Base-by-base conservation (phyloP, 1,140 invertebrate genomes). In the Papilio helenus region DNA sequence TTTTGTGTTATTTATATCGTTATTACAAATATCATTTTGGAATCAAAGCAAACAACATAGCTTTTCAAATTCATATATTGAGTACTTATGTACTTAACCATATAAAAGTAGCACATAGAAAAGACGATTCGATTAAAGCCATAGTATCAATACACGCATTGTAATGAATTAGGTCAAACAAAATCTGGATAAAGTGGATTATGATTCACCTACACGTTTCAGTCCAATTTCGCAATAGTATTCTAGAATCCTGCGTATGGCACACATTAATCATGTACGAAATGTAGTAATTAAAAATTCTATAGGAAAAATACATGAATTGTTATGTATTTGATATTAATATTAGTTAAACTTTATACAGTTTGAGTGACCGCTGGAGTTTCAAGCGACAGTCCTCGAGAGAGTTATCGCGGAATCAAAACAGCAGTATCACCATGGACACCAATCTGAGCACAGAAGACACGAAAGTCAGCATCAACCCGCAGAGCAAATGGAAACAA, bases 371-470 rank as follows among this genome's bases (percentile, higher is more conserved):
- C 44, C n/a, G 23, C 20, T 26, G 72, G n/a, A 74, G 20, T 49
- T 12, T n/a, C 8, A 74, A 26, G 12, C 18, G 44, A 12, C 7
- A 20, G 5, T 5, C 44, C 10, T 26, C n/a, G 20, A n/a, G 12
- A 1, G 20, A 44, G 20, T 16, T 46, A 8, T 74, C 72, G 1
- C 39, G 72, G 4, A 74, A 23, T 49, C 44, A 74, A 20, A 49
- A 74, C 72, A 74, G 72, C 23, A 74, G 72, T 49, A 49, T 44
- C 20, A 74, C 72, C n/a, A 46, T 74, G 44, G 72, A 74, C 12
- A 51, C 72, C n/a, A 74, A 26, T 23, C 12, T 74, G 12, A 74
- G 72, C 44, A 14, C n/a, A 10, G 72, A 74, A 3, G 72, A 26
- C 1, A 49, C 72, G 14, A 74, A 74, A 51, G 20, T 74, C 14